A percentile compares a stretch with the other conserved stretches of the same genome.
Conservation (phyloP, 2,113 vertebrate species). For the Sminthopsis crassicaudata region DNA sequence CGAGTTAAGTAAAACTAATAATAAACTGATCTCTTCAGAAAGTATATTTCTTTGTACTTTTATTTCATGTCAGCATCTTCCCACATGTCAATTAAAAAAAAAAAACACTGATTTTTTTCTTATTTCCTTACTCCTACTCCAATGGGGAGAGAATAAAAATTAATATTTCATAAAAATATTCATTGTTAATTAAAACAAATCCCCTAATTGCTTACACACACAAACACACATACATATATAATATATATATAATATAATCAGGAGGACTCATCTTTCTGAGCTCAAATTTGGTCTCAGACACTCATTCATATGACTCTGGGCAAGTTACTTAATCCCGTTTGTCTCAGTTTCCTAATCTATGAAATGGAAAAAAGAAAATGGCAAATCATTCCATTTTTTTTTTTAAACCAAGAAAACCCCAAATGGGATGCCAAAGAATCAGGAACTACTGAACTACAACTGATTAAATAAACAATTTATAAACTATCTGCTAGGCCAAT, state of each 20-base stretch:
- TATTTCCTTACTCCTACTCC: neutral
- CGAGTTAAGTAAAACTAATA: neutral
- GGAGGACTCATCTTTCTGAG: neutral
- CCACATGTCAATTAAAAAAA: neutral
- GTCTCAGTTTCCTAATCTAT: neutral
- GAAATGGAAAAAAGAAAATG: neutral
- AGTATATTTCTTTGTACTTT: neutral
- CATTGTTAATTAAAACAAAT: neutral
- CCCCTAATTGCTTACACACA: neutral
- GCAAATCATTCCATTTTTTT: neutral
- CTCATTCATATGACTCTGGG: neutral
- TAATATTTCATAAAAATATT: neutral
- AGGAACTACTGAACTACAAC: neutral
- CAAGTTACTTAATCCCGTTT: neutral
- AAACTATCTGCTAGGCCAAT: neutral
- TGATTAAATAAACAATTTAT: neutral
- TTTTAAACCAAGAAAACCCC: neutral
- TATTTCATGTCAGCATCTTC: neutral
- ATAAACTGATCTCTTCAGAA: neutral
- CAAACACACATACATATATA: too few relatives aligned
- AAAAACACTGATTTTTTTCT: neutral
- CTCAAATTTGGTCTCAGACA: neutral
- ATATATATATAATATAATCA: neutral
- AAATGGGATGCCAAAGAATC: neutral
- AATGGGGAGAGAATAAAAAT: neutral